phyloP scores from a whole-genome alignment of 2,888 invertebrate species.

The Caenorhabditis sp. region DNA sequence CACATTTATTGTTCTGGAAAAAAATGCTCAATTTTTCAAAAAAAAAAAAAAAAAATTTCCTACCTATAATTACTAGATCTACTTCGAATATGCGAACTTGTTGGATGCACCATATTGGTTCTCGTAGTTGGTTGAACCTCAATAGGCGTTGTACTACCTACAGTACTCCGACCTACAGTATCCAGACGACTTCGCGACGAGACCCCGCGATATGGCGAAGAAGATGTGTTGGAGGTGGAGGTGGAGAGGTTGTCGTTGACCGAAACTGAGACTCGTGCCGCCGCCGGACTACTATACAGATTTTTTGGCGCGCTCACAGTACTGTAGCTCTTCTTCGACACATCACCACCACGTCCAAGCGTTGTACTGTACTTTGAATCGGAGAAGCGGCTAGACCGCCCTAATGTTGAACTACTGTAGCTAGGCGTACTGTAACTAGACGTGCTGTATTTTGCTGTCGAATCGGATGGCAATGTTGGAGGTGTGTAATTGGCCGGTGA shows the following conservation, averaged over 20 bases:
- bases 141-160: background rate
- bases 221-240: conserved; percentile 9
- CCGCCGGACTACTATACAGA: conserved; percentile 37
- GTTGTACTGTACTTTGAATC: conserved; percentile 1
- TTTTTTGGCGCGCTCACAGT: conserved; percentile 24
- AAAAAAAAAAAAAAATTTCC: background rate
- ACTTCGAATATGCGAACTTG: conserved; percentile 37
- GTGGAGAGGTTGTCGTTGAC: conserved; percentile 15
- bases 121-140: background rate
- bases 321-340: too few species aligned
- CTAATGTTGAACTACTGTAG: conserved; percentile 21
- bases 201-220: conserved; percentile 21
- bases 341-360: too few species aligned
- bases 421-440: conserved; percentile 19
- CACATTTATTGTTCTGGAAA: conserved; percentile 8
- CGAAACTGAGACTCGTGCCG: conserved; percentile 35
- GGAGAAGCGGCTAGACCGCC: conserved; percentile 6
- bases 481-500: conserved; percentile 34
- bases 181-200: conserved; percentile 12
- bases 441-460: background rate
- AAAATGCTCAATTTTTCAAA: background rate
- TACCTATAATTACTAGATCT: conserved; percentile 15
- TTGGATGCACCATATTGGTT: conserved; percentile 41
- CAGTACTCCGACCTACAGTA: background rate
- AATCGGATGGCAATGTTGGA: background rate